Evolutionary conservation across 2,888 invertebrate genomes (phyloP).

Genomic region (Barypeithes pellucidus): DNA sequence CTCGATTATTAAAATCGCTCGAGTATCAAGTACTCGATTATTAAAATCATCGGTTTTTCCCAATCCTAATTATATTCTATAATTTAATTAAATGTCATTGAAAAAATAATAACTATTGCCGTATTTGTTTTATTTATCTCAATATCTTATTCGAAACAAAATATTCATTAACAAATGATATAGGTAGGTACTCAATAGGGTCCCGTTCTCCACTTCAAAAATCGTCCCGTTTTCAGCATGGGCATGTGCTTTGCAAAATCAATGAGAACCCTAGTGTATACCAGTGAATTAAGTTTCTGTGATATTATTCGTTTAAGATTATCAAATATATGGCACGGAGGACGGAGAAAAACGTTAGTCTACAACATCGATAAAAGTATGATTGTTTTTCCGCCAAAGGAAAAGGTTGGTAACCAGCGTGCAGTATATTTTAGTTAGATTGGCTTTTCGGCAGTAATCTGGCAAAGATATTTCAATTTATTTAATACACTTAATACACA

Average conservation of each 20-base stretch:
- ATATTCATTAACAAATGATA: not conserved
- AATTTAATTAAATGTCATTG: not conserved
- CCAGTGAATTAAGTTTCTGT: slow-evolving; percentile 29
- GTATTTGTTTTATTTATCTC: not conserved
- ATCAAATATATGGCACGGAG: slow-evolving; percentile 62
- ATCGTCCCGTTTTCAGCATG: slow-evolving; percentile 30
- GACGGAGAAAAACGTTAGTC: slow-evolving; percentile 63
- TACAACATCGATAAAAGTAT: slow-evolving; percentile 61
- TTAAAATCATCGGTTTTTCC: too few species aligned
- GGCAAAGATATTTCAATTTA: too few species aligned
- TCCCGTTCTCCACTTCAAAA: not conserved
- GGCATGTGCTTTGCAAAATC: slow-evolving; percentile 36
- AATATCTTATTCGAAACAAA: not conserved
- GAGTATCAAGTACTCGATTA: too few species aligned
- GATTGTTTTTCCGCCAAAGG: slow-evolving; percentile 62
- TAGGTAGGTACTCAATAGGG: too few species aligned
- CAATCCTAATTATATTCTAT: not conserved
- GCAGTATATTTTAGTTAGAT: too few species aligned
- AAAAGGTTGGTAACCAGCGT: slow-evolving; percentile 61
- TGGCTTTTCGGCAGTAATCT: too few species aligned
- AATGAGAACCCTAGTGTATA: slow-evolving; percentile 15
- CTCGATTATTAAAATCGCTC: too few species aligned
- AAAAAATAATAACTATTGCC: not conserved
- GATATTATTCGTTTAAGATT: slow-evolving; percentile 58
- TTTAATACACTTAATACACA: too few species aligned